Base-by-base conservation (phyloP, 2,797 vertebrate genomes). In the Uromys caudimaculatus region DNA sequence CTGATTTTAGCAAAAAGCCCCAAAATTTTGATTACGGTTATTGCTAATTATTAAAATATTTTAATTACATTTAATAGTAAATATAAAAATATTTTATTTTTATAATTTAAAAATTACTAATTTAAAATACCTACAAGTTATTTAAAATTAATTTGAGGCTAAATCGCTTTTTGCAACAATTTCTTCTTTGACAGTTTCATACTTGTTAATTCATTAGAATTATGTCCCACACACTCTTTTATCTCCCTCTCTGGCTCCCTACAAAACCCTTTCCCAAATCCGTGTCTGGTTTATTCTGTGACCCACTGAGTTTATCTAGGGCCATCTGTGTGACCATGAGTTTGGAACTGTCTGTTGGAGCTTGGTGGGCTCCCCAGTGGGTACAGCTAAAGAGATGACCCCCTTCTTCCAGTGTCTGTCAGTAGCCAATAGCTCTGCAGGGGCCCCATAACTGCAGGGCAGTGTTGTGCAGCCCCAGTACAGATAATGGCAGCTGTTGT, bases 91-190 rank as follows among this genome's bases (percentile, higher is more conserved):
- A 71, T n/a, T 71, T 71, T 44, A 47, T 50, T 79, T 58, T 60
- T 82, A 76, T 76, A 24, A 60, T 60, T 44, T 29, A 41, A 83
- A 82, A 83, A 52, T 81, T 78, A 81, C 3, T 83, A 77, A 58
- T 71, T 90, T 77, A 19, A 86, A 89, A 85, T 83, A 54, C 67
- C 54, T 71, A 58, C 38, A 91, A 47, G 47, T 41, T 58, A 50
- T 35, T 89, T 85, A 67, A 84, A 91, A 47, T 89, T 23, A 52
- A 90, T n/a, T 96, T 47, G 78, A 95, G 38, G n/a, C 78, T 54
- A 27, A 71, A 71, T 69, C 58, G n/a, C 85, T 71, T 62, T 87
- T 58, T 10, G 27, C 64, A 85, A 23, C 32, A 86, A 16, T 67
- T 52, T 47, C 14, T 83, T 62, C 67, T 69, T 69, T 1, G 17